A percentile compares a stretch with the other conserved stretches of the same genome.
Evolutionary conservation across 2,113 vertebrate species (phyloP).

Genomic region (Paratilapia polleni): DNA sequence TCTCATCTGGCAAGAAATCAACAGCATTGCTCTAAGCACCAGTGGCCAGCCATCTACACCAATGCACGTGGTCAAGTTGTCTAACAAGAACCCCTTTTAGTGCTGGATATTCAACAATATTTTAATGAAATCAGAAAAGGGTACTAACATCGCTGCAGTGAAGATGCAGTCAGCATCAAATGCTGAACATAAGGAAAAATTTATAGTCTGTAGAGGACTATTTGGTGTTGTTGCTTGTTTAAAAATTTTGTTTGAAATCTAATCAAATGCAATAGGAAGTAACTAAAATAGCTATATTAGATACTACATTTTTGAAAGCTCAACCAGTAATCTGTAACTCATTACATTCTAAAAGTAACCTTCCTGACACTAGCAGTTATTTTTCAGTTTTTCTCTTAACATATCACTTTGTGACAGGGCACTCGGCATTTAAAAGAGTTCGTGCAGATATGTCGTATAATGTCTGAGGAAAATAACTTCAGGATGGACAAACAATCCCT

Average conservation of each 20-base stretch:
- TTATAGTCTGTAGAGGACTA: not conserved
- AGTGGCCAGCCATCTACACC: not conserved
- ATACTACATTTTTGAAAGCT: not conserved
- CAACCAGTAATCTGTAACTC: not conserved
- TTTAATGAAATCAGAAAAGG: not conserved
- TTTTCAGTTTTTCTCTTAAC: constrained; percentile 56
- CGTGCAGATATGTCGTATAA: constrained; percentile 47
- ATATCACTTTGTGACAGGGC: constrained; percentile 52
- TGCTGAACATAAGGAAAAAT: not conserved
- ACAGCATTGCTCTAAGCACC: not conserved
- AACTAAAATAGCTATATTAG: not conserved
- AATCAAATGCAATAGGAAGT: not conserved
- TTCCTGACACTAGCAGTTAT: not conserved
- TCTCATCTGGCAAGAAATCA: not conserved
- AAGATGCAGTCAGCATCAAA: fast-evolving
- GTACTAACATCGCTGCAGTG: not conserved
- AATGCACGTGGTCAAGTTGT: fast-evolving
- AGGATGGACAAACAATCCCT: constrained; percentile 69
- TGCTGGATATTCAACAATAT: too few species aligned
- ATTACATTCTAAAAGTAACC: not conserved
- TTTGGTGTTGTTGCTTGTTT: not conserved
- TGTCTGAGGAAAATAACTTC: constrained; percentile 69
- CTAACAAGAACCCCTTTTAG: not conserved
- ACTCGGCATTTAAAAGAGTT: constrained; percentile 45
- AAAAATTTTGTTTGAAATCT: not conserved